phyloP scores from a whole-genome alignment of 2,797 vertebrate genomes.

The Scolopax rusticola region DNA sequence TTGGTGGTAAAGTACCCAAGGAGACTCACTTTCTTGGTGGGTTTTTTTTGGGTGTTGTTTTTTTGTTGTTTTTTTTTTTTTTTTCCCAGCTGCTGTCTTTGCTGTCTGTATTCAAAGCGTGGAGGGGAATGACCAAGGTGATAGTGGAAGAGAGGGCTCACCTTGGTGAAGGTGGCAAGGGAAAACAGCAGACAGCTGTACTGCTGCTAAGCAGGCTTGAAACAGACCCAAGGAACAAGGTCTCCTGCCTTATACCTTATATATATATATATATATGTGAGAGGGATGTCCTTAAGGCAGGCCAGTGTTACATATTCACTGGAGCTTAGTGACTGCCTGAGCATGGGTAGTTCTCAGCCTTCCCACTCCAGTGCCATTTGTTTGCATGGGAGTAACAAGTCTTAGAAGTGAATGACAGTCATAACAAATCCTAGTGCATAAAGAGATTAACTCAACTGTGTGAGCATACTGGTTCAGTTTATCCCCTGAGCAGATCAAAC shows the following conservation, averaged over 20 bases:
- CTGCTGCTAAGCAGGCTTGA: background rate
- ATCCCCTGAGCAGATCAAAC: conserved; percentile 46
- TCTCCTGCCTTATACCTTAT: background rate
- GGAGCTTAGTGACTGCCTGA: background rate
- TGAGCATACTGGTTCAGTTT: conserved; percentile 19
- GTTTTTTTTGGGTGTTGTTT: too few species aligned
- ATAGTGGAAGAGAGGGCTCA: background rate
- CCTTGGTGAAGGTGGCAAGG: background rate
- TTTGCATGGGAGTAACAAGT: background rate
- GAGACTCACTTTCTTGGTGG: background rate
- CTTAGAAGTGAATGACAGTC: background rate
- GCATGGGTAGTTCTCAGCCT: background rate
- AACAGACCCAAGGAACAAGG: background rate
- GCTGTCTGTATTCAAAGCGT: background rate
- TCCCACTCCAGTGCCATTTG: background rate
- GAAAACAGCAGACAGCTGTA: background rate
- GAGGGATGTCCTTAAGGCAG: background rate
- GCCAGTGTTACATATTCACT: background rate
- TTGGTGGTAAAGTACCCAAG: background rate
- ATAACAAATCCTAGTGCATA: background rate
- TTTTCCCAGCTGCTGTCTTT: background rate
- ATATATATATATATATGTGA: background rate
- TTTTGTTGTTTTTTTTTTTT: too few species aligned
- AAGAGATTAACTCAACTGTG: conserved; percentile 26
- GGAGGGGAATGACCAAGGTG: background rate